Evolutionary conservation across 2,797 vertebrate genomes (phyloP).

Genomic region (Microchirus variegatus): DNA sequence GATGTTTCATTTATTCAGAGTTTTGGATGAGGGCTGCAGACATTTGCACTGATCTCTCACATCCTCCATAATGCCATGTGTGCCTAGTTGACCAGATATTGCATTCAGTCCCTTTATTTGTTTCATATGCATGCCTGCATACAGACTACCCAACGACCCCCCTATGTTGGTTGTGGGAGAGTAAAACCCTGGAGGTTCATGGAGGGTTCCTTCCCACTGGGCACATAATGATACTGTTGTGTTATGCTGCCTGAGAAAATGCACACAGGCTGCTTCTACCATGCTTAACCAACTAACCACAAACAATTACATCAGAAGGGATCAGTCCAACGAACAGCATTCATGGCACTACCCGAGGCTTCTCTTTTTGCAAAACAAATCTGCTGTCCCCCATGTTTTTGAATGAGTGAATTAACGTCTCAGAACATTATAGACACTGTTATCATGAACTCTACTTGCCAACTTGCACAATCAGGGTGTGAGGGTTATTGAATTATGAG

Average conservation of each 20-base stretch:
- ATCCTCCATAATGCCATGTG: slow-evolving; percentile 77
- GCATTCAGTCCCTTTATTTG: slow-evolving; percentile 69
- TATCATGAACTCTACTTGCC: slow-evolving; percentile 17
- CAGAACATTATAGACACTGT: slow-evolving; percentile 24
- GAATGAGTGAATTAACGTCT: slow-evolving; percentile 44
- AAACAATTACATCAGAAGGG: slow-evolving; percentile 68
- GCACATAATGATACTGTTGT: slow-evolving; percentile 80
- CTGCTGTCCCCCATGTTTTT: slow-evolving; percentile 31
- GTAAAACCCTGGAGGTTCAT: slow-evolving; percentile 69
- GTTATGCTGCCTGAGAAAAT: slow-evolving; percentile 80
- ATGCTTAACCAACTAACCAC: slow-evolving; percentile 74
- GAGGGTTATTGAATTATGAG: slow-evolving; percentile 40
- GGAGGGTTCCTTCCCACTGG: slow-evolving; percentile 78
- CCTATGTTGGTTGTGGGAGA: slow-evolving; percentile 72
- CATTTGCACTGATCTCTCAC: slow-evolving; percentile 77
- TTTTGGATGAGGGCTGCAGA: slow-evolving; percentile 74
- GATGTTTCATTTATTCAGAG: slow-evolving; percentile 83
- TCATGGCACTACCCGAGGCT: slow-evolving; percentile 49
- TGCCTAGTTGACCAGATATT: slow-evolving; percentile 77
- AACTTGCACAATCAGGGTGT: slow-evolving; percentile 5
- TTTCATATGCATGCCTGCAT: slow-evolving; percentile 77
- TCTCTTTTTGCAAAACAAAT: slow-evolving; percentile 56
- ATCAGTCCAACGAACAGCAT: slow-evolving; percentile 70
- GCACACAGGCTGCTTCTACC: slow-evolving; percentile 64
- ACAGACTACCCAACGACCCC: slow-evolving; percentile 42